Conservation (phyloP, 2,888 invertebrate species). For the Caenorhabditis drosophilae region DNA sequence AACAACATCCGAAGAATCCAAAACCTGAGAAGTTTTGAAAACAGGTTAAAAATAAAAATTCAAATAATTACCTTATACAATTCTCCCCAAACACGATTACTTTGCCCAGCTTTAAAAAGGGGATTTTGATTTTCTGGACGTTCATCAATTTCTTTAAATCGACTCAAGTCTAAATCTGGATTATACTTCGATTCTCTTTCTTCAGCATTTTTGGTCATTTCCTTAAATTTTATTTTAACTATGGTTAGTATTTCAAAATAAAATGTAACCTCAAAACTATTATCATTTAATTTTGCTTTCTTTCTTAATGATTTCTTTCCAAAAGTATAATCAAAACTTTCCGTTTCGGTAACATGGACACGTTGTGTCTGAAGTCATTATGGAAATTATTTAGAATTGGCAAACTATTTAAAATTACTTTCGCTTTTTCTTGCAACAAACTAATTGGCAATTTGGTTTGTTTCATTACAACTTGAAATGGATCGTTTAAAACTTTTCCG, state of each 20-base stretch:
- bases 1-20: constrained; percentile 96
- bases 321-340: constrained; percentile 91
- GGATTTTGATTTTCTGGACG: constrained; percentile 85
- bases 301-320: constrained; percentile 92
- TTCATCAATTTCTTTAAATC: constrained; percentile 78
- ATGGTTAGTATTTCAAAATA: too few species aligned
- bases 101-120: constrained; percentile 93
- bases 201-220: constrained; percentile 78
- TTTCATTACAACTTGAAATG: constrained; percentile 96
- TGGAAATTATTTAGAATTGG: constrained; percentile 26
- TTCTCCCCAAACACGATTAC: constrained; percentile 97
- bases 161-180: constrained; percentile 77
- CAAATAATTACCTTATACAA: constrained; percentile 84
- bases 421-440: constrained; percentile 84
- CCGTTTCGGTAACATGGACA: constrained; percentile 92
- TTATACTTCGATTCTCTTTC: constrained; percentile 81
- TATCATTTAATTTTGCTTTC: constrained; percentile 79
- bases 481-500: constrained; percentile 90
- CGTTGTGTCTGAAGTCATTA: constrained; percentile 78
- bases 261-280: too few species aligned
- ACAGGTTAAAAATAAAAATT: constrained; percentile 1
- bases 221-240: constrained; percentile 79
- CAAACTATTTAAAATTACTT: constrained; percentile 65
- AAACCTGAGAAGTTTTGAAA: constrained; percentile 71
- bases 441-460: constrained; percentile 92